Evolutionary conservation across 2,113 vertebrate genomes (phyloP).

Genomic region (Amblyopsis rosae): DNA sequence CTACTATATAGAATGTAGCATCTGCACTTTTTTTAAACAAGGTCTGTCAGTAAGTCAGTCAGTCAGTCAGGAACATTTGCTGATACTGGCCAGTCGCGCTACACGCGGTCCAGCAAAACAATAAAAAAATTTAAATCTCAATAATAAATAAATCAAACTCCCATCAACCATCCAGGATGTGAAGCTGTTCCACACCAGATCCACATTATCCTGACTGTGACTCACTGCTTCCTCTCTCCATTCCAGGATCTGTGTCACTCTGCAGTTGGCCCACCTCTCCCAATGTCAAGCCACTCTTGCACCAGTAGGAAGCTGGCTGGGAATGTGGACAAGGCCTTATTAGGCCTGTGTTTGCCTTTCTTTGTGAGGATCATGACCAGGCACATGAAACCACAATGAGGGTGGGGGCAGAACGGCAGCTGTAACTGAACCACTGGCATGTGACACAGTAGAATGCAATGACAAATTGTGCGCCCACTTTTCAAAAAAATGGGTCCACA

Average conservation of each 20-base stretch:
- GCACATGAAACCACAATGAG: not conserved
- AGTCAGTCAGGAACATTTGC: no score
- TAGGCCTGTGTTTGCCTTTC: slow-evolving; percentile 15
- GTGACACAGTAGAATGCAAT: slow-evolving; percentile 1
- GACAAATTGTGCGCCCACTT: not conserved
- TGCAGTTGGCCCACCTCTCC: slow-evolving; percentile 35
- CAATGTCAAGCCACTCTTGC: slow-evolving; percentile 11
- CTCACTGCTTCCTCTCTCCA: slow-evolving; percentile 46
- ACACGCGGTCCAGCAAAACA: no score
- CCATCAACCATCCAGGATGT: slow-evolving; percentile 39
- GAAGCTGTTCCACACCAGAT: slow-evolving; percentile 30
- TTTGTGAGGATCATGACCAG: slow-evolving; percentile 22
- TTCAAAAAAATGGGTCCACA: slow-evolving; percentile 38
- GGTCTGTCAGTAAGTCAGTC: no score
- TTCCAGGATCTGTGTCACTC: slow-evolving; percentile 54
- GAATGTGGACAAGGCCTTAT: slow-evolving; percentile 16
- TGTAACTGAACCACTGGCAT: slow-evolving; percentile 2
- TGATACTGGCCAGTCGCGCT: no score
- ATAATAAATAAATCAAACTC: not conserved
- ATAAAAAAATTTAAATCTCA: no score
- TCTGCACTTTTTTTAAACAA: no score
- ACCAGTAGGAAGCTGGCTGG: slow-evolving; percentile 37
- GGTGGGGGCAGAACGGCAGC: not conserved
- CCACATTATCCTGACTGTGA: slow-evolving; percentile 57
- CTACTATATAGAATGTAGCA: no score